Base-by-base conservation (phyloP, 2,888 invertebrate genomes). In the Cataglyphis altisquamis region DNA sequence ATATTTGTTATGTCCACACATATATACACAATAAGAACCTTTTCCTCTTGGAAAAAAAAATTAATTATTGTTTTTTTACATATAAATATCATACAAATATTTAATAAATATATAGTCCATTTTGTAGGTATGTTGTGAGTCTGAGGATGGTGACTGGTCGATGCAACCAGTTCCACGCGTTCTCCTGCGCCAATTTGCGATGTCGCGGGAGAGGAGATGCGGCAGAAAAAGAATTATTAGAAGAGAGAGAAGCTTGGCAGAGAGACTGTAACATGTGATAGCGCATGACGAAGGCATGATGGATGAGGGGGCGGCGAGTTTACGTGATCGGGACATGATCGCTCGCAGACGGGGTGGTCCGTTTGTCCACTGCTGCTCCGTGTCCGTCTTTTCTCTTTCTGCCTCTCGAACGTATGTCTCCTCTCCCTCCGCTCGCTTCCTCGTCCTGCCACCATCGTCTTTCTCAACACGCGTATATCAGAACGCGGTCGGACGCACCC, bases 301-400 rank as follows among this genome's bases (percentile, higher is more conserved):
- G 93, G 94, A 94, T 94, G 94, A 94, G 93, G 91, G 92, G 93
- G 94, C 94, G 94, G 94, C 92, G 93, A 94, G 94, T 94, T 94
- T 94, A 94, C 92, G 93, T 93, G 94, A 94, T 94, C 94, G 92
- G 85, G 93, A 94, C 94, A 94, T 92, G 94, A 94, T 94, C 94
- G 91, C 91, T 88, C 88, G 90, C 92, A 90, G 91, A 92, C 94
- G 93, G 94, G 94, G 94, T 94, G 94, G 94, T 94, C 94, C 89
- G 89, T 89, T 83, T 88, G 87, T 89, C 84, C 86, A 74, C 45
- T 55, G 68, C 74, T 63, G 32, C 64, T 87, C 84, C 66, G 67
- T 57, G 78, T 85, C 78, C 83, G 67, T 87, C 72, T 72, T 82
- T 83, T 77, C 89, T 87, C 84, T 85, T 73, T 80, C 86, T 77